Base-by-base conservation (phyloP, 2,888 invertebrate genomes). In the Andricus quercusramuli region DNA sequence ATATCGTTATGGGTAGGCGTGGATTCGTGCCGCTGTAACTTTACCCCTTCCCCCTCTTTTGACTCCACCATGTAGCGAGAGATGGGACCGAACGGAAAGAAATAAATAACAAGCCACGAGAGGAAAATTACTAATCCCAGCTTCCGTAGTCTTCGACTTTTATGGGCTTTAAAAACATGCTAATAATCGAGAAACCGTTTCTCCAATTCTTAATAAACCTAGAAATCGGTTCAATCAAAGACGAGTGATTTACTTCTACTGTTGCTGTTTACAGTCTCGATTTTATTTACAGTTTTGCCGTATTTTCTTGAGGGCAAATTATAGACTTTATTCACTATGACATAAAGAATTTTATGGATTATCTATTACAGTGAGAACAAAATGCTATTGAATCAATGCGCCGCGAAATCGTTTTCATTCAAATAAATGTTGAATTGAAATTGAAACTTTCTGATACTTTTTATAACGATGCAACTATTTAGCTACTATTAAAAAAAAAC, bases 1-100 rank as follows among this genome's bases (percentile, higher is more conserved):
- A 92, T 92, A 93, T 93, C 92, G 92, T 92, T 93, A 93, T 91
- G 91, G 91, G 92, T 92, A 91, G 92, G 92, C 92, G 92, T 91
- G 91, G 90, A 91, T 90, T 89, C 89, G 87, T 86, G 89, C 88
- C 89, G 88, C 90, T 88, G 88, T 87, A 88, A 85, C 85, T 86
- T 88, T 86, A 86, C 78, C 79, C 77, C 59, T 78, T 87, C 70
- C 78, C 70, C 77, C 64, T 78, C 67, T 56, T 32, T 78, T 22
- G 22, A 25, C 22, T 17, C 64, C 47, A 41, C 76, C 56, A 37
- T 37, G 1, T 32, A 70, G 77, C 44, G 59, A 29, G 59, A 29
- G 70, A 66, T 47, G 68, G 29, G 56, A 25, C 66, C 79, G 82
- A 83, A 84, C 81, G 80, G 79, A 84, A 84, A 85, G 84, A 83